Evolutionary conservation across 2,797 vertebrate genomes (phyloP).

Genomic region (Dallia pectoralis): DNA sequence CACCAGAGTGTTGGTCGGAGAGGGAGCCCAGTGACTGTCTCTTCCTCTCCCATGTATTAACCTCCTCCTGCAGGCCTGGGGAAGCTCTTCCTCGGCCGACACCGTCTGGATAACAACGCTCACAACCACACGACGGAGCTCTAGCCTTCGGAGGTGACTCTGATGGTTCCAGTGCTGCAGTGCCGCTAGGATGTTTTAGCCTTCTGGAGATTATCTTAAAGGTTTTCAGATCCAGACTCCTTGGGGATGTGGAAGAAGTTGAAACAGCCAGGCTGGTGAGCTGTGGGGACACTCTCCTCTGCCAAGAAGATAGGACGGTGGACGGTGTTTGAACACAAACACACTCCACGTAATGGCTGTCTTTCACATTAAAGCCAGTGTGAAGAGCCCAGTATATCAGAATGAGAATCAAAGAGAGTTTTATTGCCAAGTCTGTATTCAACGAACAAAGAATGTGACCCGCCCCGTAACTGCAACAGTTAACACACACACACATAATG

Average conservation of each 20-base stretch:
- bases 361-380: not conserved
- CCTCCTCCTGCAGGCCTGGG: not conserved
- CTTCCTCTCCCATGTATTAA: not conserved
- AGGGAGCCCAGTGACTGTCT: slow-evolving; percentile 16
- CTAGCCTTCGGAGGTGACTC: not conserved
- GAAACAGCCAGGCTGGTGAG: not conserved
- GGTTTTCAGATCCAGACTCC: too few species aligned
- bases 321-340: not conserved
- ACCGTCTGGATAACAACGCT: slow-evolving; percentile 6
- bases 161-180: too few species aligned
- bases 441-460: too few species aligned
- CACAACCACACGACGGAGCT: not conserved
- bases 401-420: too few species aligned
- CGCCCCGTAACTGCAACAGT: too few species aligned
- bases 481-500: too few species aligned
- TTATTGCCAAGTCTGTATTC: too few species aligned
- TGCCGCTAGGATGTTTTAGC: too few species aligned
- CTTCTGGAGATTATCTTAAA: too few species aligned
- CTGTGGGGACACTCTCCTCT: not conserved
- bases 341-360: not conserved
- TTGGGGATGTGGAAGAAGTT: too few species aligned
- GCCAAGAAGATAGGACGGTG: not conserved
- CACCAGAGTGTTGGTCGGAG: not conserved
- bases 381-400: not conserved
- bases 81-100: not conserved